Evolutionary conservation across 2,888 invertebrate species (phyloP).

Genomic region (Campoplex capitator): DNA sequence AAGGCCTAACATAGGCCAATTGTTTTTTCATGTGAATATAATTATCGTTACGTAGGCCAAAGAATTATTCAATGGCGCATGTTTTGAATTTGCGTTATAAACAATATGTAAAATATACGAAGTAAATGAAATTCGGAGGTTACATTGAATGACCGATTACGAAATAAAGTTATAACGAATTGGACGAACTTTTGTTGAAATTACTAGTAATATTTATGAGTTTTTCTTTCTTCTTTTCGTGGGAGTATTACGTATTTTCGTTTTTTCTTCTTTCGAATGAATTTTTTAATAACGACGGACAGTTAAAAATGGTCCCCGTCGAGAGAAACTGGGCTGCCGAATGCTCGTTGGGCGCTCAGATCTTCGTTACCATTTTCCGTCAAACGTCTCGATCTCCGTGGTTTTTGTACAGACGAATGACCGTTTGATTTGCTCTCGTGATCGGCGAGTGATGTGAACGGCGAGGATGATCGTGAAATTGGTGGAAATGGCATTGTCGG

Average conservation of each 20-base stretch:
- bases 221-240: neutral
- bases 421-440: constrained; percentile 51
- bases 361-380: constrained; percentile 60
- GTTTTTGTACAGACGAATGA: constrained; percentile 7
- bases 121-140: too few species aligned
- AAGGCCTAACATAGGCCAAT: constrained; percentile 71
- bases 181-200: neutral
- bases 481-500: constrained; percentile 76
- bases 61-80: neutral
- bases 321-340: constrained; percentile 83
- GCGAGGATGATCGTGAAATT: constrained; percentile 73
- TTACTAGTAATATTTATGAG: neutral
- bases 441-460: constrained; percentile 67
- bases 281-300: constrained; percentile 32
- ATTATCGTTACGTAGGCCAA: neutral
- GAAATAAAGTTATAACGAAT: neutral
- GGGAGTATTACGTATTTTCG: neutral
- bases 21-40: neutral
- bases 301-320: constrained; percentile 75
- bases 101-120: neutral
- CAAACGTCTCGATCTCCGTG: constrained; percentile 40
- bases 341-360: constrained; percentile 75
- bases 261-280: neutral
- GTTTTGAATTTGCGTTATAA: neutral
- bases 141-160: neutral